Evolutionary conservation across 2,797 vertebrate species (phyloP).

Genomic region (Pangasius larnaudii): DNA sequence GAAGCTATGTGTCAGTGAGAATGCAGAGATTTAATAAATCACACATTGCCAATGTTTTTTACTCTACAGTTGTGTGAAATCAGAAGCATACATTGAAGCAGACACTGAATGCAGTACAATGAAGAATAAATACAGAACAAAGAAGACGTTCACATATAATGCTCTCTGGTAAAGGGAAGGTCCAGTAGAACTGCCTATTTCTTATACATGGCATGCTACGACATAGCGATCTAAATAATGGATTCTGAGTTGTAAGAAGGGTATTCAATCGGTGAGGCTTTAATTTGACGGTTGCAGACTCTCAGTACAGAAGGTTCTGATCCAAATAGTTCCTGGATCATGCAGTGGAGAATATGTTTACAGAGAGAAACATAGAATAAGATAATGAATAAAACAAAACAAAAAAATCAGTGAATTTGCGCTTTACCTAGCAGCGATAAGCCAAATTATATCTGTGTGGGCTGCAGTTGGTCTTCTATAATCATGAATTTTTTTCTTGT

Average conservation of each 20-base stretch:
- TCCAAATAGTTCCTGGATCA: background rate
- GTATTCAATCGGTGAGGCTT: background rate
- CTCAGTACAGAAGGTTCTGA: background rate
- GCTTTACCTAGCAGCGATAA: background rate
- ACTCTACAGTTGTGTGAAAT: background rate
- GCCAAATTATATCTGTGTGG: background rate
- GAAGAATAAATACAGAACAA: background rate
- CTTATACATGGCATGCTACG: background rate
- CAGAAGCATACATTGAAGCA: background rate
- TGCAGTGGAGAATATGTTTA: background rate
- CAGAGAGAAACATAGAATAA: background rate
- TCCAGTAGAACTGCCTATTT: background rate
- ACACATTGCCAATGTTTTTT: background rate
- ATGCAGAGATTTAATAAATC: background rate
- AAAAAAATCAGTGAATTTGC: background rate
- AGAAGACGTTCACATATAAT: background rate
- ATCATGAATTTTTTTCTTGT: slow-evolving; percentile 46
- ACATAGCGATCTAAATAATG: background rate
- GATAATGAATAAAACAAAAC: background rate
- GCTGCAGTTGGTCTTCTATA: background rate
- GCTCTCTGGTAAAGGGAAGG: background rate
- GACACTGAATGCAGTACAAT: background rate
- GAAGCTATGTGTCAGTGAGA: background rate
- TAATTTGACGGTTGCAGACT: background rate
- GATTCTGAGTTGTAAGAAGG: background rate